phyloP scores from a whole-genome alignment of 2,113 vertebrate species.

The Phaethon lepturus region DNA sequence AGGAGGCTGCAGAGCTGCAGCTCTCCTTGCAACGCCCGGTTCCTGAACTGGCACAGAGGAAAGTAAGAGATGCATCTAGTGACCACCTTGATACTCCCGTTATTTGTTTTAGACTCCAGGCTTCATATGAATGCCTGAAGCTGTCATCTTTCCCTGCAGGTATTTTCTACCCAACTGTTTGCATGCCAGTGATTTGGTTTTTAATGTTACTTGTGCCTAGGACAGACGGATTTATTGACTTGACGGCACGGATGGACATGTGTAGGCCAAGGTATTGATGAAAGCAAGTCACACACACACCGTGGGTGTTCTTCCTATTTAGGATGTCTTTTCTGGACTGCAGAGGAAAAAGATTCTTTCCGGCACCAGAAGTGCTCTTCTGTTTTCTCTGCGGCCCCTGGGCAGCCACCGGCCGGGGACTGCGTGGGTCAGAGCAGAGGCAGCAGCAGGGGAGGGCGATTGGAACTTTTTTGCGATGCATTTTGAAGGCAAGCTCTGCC shows the following conservation, averaged over 20 bases:
- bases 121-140: neutral
- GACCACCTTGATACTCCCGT: neutral
- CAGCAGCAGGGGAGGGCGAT: neutral
- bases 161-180: neutral
- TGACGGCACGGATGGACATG: neutral
- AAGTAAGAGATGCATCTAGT: neutral
- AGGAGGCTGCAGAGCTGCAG: neutral
- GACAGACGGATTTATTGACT: neutral
- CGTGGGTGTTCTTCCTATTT: neutral
- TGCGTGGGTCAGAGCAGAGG: neutral
- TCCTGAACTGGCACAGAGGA: neutral
- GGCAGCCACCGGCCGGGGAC: neutral
- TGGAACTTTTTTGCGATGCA: neutral
- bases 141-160: neutral
- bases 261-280: neutral
- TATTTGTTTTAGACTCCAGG: neutral
- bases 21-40: neutral
- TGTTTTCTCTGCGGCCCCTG: neutral
- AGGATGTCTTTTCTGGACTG: neutral
- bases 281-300: neutral
- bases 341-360: neutral
- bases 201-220: neutral
- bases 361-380: neutral
- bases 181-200: neutral
- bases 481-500: conserved; percentile 52